phyloP scores from a whole-genome alignment of 2,113 vertebrate genomes.

The Neotoma lepida region DNA sequence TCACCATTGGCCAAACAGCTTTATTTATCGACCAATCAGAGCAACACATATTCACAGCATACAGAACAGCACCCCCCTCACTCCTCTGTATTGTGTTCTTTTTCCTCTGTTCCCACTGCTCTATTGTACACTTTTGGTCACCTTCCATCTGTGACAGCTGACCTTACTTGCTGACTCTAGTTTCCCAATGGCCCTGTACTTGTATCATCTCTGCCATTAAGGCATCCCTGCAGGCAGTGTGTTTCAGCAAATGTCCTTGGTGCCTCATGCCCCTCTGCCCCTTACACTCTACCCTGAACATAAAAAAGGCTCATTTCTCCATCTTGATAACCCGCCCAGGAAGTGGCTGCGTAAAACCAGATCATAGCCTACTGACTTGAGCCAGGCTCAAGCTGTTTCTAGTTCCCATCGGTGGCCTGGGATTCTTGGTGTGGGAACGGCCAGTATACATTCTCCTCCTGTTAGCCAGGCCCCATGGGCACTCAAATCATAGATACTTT shows the following conservation, averaged over 20 bases:
- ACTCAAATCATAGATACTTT: slow-evolving; percentile 26
- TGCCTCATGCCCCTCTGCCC: background rate
- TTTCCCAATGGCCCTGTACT: background rate
- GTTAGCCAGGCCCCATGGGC: background rate
- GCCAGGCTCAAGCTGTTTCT: slow-evolving; percentile 14
- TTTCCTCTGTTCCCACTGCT: background rate
- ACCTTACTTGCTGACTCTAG: background rate
- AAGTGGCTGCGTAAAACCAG: background rate
- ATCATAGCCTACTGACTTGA: background rate
- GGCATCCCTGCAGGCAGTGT: background rate
- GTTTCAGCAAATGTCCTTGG: background rate
- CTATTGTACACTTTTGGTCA: background rate
- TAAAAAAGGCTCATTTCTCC: background rate
- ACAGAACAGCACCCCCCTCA: too few species aligned
- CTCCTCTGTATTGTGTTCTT: background rate
- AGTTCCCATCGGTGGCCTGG: slow-evolving; percentile 18
- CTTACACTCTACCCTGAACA: background rate
- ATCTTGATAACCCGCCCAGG: background rate
- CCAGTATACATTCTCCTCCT: background rate
- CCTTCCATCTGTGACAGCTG: background rate
- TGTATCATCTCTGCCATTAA: background rate
- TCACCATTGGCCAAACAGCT: too few species aligned
- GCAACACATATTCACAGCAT: too few species aligned
- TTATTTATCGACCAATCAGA: too few species aligned
- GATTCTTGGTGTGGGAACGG: slow-evolving; percentile 43